Conservation (phyloP, 2,113 vertebrate genomes). For the Daphoenositta chrysoptera region DNA sequence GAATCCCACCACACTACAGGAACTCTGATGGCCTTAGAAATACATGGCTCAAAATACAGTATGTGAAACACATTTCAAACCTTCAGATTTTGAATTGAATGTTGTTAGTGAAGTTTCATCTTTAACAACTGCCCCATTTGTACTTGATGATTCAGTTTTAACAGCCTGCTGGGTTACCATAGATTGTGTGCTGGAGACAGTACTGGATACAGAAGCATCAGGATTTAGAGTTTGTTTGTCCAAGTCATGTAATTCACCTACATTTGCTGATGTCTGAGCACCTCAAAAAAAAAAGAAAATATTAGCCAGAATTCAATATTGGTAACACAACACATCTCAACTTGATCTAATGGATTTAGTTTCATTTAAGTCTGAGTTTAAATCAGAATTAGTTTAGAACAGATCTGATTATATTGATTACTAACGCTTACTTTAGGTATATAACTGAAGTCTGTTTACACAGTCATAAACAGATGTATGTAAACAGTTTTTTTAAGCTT, state of each 20-base stretch:
- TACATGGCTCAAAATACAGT: conserved; percentile 73
- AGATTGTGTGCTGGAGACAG: conserved; percentile 71
- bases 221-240: conserved; percentile 72
- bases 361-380: neutral
- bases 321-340: neutral
- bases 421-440: neutral
- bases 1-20: conserved; percentile 48
- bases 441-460: neutral
- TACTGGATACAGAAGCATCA: conserved; percentile 70
- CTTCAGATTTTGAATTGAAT: conserved; percentile 78
- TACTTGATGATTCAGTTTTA: conserved; percentile 79
- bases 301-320: neutral
- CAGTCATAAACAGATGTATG: neutral
- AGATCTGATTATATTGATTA: neutral
- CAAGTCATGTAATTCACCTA: conserved; percentile 75
- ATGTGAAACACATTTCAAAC: conserved; percentile 77
- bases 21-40: conserved; percentile 62
- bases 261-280: conserved; percentile 71
- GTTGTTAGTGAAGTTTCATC: conserved; percentile 79
- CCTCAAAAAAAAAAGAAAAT: conserved; percentile 55
- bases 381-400: neutral
- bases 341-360: neutral
- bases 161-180: conserved; percentile 78
- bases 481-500: neutral
- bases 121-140: conserved; percentile 79